Evolutionary conservation across 2,797 vertebrate species (phyloP).

Genomic region (Phrynocephalus guinanensis): DNA sequence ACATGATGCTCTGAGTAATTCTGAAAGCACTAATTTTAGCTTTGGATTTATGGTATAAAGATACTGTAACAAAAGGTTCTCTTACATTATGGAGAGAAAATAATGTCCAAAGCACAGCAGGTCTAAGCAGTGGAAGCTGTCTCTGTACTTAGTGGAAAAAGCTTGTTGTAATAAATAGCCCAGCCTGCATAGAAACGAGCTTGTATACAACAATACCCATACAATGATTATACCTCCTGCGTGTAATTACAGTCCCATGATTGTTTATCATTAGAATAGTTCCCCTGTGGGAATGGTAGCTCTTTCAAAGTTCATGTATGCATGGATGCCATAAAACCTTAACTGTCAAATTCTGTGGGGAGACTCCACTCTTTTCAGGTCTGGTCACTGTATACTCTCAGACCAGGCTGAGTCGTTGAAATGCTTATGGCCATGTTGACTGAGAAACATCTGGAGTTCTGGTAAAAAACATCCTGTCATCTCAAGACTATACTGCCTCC

Average conservation of each 20-base stretch:
- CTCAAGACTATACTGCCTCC: not conserved
- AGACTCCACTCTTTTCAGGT: too few species aligned
- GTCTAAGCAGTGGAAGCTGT: not conserved
- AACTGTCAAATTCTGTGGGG: not conserved
- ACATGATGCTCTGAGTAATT: conserved; percentile 18
- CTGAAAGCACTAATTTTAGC: conserved; percentile 33
- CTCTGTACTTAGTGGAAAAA: conserved; percentile 10
- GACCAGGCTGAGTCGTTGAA: too few species aligned
- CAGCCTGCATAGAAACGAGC: not conserved
- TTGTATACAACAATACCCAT: not conserved
- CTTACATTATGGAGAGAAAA: not conserved
- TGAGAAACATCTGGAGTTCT: too few species aligned
- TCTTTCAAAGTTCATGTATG: not conserved
- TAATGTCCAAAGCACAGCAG: conserved; percentile 13
- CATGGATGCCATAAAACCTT: not conserved
- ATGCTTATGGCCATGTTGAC: too few species aligned
- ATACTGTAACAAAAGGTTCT: conserved; percentile 17
- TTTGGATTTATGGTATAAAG: conserved; percentile 13
- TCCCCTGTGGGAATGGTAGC: not conserved
- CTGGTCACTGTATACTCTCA: too few species aligned
- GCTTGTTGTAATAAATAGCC: not conserved
- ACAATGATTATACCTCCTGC: not conserved
- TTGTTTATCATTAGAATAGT: not conserved
- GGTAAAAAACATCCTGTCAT: too few species aligned
- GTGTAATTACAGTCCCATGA: conserved; percentile 1